Evolutionary conservation across 2,797 vertebrate species (phyloP).

Genomic region (Nannoperca australis): DNA sequence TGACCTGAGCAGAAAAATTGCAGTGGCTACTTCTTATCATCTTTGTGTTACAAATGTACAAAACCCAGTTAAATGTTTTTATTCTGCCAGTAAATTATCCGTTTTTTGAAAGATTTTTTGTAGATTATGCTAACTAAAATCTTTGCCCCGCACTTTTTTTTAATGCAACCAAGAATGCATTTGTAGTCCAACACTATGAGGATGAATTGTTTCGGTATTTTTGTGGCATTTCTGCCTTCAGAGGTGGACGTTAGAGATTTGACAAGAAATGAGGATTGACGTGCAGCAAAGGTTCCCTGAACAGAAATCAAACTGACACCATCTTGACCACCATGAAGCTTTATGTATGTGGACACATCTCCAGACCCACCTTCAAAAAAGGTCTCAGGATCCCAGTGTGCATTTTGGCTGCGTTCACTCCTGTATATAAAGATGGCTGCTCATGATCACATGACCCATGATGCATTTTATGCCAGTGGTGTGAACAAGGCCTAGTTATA

Average conservation of each 20-base stretch:
- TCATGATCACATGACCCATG: neutral
- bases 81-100: neutral
- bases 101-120: neutral
- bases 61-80: neutral
- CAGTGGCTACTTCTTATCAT: neutral
- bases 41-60: neutral
- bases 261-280: neutral
- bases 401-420: neutral
- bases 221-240: neutral
- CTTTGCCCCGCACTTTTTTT: too few relatives aligned
- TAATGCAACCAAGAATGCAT: neutral
- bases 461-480: slow-evolving; percentile 13
- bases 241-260: neutral
- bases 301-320: neutral
- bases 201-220: neutral
- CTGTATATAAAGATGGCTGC: neutral
- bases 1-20: neutral
- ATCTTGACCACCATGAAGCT: neutral
- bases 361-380: neutral
- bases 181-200: neutral
- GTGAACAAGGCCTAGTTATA: slow-evolving; percentile 48
- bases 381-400: neutral
- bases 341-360: neutral
- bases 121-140: too few relatives aligned
- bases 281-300: neutral